A percentile compares a stretch with the other conserved stretches of the same genome.
phyloP scores from a whole-genome alignment of 2,113 vertebrate species.

The Helogale parvula region DNA sequence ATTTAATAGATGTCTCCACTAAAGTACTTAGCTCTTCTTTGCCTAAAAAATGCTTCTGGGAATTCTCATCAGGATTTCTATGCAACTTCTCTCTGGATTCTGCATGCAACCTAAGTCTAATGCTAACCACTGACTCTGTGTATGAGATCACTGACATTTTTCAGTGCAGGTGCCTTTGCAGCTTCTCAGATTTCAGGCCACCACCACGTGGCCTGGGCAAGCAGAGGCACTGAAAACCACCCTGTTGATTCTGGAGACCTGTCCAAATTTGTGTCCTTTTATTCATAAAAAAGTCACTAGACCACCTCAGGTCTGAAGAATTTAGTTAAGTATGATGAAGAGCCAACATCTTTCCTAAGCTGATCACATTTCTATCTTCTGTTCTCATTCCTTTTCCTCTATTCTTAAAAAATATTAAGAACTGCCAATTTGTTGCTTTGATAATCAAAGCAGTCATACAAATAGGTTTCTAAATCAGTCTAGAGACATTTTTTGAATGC shows the following conservation, averaged over 20 bases:
- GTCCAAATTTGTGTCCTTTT: neutral
- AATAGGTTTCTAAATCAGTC: neutral
- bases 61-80: neutral
- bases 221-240: neutral
- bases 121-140: neutral
- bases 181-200: neutral
- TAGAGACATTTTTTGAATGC: neutral
- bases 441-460: neutral
- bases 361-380: neutral
- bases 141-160: neutral
- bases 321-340: neutral
- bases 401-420: neutral
- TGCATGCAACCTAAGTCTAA: neutral
- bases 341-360: neutral
- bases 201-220: neutral
- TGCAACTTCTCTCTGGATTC: neutral
- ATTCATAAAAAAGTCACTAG: neutral
- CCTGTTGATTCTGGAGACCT: neutral
- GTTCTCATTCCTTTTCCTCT: neutral
- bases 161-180: neutral
- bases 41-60: constrained; percentile 12
- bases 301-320: neutral
- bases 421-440: neutral
- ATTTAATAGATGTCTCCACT: neutral
- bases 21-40: neutral